Evolutionary conservation across 2,888 invertebrate species (phyloP).

Genomic region (Hemistola chrysoprasaria): DNA sequence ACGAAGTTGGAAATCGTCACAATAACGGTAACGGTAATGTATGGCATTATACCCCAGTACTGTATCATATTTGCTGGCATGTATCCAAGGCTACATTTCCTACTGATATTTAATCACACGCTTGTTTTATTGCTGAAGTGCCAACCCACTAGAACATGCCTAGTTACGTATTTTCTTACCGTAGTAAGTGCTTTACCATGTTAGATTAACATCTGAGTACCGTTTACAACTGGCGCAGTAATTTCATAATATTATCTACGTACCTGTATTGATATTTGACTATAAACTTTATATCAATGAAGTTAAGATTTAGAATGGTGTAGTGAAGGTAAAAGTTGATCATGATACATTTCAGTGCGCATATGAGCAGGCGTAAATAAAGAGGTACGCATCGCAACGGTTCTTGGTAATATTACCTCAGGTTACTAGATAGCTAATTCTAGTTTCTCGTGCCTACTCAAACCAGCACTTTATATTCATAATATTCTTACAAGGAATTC

Average conservation of each 20-base stretch:
- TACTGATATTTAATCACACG: neutral
- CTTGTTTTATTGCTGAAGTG: constrained; percentile 1
- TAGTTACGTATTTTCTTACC: neutral
- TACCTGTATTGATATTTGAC: neutral
- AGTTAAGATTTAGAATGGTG: neutral
- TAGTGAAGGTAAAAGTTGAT: constrained; percentile 9
- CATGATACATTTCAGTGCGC: constrained; percentile 20
- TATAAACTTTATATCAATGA: constrained; percentile 3
- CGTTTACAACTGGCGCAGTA: constrained; percentile 9
- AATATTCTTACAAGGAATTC: too few species aligned
- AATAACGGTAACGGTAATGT: neutral
- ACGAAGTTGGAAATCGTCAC: neutral
- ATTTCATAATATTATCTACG: constrained; percentile 8
- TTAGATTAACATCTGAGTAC: constrained; percentile 14
- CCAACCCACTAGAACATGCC: neutral
- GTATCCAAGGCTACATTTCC: constrained; percentile 2
- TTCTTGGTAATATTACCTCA: constrained; percentile 26
- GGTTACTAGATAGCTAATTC: constrained; percentile 13
- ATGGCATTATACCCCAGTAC: neutral
- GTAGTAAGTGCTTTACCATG: constrained; percentile 2
- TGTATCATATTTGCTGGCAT: constrained; percentile 7
- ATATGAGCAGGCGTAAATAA: constrained; percentile 40
- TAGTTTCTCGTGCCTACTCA: too few species aligned
- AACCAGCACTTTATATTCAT: too few species aligned
- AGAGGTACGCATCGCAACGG: constrained; percentile 34